These are phyloP conservation scores for Battus philenor DNA, from an alignment of 1,140 invertebrate genomes.

Conservation along the genomic window DNA sequence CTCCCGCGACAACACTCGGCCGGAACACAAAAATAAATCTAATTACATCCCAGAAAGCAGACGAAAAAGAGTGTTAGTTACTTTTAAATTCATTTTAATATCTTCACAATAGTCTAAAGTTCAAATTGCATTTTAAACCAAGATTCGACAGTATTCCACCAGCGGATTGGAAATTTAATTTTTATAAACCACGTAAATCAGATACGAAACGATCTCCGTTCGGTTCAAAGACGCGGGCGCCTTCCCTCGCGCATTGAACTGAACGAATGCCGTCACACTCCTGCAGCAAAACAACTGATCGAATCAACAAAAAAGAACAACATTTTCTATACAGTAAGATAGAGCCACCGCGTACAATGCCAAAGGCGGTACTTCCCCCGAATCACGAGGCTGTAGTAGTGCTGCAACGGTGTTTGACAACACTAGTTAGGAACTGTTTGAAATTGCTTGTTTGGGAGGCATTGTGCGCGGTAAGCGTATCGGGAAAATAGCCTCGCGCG, in stretches of 20 bases:
- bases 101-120: slow-evolving; percentile 65
- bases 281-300: slow-evolving; percentile 16
- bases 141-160: slow-evolving; percentile 31
- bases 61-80: slow-evolving; percentile 57
- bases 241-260: slow-evolving; percentile 6
- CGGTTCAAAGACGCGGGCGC: not conserved
- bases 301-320: slow-evolving; percentile 1
- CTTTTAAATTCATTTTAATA: slow-evolving; percentile 68
- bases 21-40: slow-evolving; percentile 22
- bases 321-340: slow-evolving; percentile 10
- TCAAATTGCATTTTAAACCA: slow-evolving; percentile 39
- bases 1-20: slow-evolving; percentile 35
- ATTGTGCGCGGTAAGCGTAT: too few species aligned
- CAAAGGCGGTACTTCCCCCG: too few species aligned
- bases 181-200: too few species aligned
- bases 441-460: too few species aligned
- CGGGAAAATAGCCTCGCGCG: too few species aligned
- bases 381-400: too few species aligned
- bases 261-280: slow-evolving; percentile 1
- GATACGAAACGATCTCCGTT: not conserved
- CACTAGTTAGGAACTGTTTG: too few species aligned
- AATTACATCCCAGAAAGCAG: slow-evolving; percentile 46
- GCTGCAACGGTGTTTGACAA: too few species aligned
- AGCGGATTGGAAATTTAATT: slow-evolving; percentile 23
- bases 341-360: too few species aligned